Base-by-base conservation (phyloP, 2,797 vertebrate genomes). In the Fistularia commersonii region DNA sequence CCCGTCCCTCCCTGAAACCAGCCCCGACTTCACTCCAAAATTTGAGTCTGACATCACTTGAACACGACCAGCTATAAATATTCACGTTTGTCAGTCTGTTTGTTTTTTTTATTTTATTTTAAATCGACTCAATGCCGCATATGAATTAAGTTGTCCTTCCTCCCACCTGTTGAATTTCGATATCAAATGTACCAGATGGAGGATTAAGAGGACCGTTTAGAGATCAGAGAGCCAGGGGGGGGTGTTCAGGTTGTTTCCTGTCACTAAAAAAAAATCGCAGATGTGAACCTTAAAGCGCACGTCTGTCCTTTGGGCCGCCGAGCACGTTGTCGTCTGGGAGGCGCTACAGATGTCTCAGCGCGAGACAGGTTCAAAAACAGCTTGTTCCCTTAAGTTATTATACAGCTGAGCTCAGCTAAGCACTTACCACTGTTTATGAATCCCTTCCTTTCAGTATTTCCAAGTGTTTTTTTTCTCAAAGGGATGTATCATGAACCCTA, bases 151-250 rank as follows among this genome's bases (percentile, higher is more conserved):
- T 38, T 49, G 43, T 45, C 54, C 45, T 66, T 44, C 42, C 55
- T 40, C 74, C 66, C 81, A 77, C 81, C 81, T 84, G 82, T 74
- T 82, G 53, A 65, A 66, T 64, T 51, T 33, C 66, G 51, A 51
- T 69, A 75, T 80, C 82, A 51, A 60, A 66, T 79, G 66, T 62
- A 72, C 70, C 75, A 79, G 80, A 80, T 77, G 33, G 54, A 60
- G 70, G 80, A 71, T 80, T 77, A 77, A 42, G 15, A 3, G 46
- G 40, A 8, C 52, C 35, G 63, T 72, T 14, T 31, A 44, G 38
- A 62, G 66, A 65, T 79, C 69, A 70, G 63, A 75, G 63, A 34
- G 12, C 13, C 41, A 51, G 51, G 58, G 53, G 56, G 37, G 39
- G 36, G 67, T 45, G 64, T 51, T 75, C 57, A 43, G 48, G 54